Evolutionary conservation across 2,888 invertebrate genomes (phyloP).

Genomic region (Polydesmus complanatus): DNA sequence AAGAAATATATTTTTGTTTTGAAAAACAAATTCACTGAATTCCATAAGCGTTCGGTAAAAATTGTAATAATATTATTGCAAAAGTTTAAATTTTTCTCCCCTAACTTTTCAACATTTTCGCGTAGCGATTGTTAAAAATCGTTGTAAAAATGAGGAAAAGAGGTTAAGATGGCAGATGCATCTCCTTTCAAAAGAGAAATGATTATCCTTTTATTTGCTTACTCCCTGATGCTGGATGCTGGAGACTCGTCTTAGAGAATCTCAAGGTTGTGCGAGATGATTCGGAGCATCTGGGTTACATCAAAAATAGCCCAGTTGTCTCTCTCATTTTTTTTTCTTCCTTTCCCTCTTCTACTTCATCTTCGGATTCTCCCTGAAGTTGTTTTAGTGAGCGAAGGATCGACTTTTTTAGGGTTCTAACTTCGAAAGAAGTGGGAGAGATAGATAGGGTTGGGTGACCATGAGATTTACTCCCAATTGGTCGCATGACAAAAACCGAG

Average conservation of each 20-base stretch:
- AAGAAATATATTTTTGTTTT: not conserved
- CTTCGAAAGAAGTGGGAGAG: not conserved
- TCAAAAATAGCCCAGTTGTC: not conserved
- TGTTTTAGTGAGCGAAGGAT: not conserved
- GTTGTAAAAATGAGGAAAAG: not conserved
- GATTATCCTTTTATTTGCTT: too few relatives aligned
- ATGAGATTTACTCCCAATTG: not conserved
- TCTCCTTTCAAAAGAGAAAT: too few relatives aligned
- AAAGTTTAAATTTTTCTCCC: too few relatives aligned
- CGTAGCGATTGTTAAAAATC: not conserved
- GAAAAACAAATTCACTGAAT: too few relatives aligned
- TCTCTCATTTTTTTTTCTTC: not conserved
- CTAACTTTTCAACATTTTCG: too few relatives aligned
- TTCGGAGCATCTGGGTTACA: not conserved
- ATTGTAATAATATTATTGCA: too few relatives aligned
- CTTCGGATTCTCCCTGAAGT: too few relatives aligned
- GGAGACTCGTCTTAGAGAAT: not conserved
- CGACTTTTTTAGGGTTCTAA: too few relatives aligned
- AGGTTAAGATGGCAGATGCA: not conserved
- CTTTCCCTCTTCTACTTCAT: not conserved
- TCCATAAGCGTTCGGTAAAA: too few relatives aligned
- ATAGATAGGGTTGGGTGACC: not conserved
- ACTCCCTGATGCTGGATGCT: too few relatives aligned
- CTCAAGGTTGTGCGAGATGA: not conserved
- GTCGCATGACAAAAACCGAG: not conserved